A percentile compares a stretch with the other conserved stretches of the same genome.
These are phyloP conservation scores for Heliconius charithonia DNA, from an alignment of 2,888 invertebrate species.

Conservation along the genomic window DNA sequence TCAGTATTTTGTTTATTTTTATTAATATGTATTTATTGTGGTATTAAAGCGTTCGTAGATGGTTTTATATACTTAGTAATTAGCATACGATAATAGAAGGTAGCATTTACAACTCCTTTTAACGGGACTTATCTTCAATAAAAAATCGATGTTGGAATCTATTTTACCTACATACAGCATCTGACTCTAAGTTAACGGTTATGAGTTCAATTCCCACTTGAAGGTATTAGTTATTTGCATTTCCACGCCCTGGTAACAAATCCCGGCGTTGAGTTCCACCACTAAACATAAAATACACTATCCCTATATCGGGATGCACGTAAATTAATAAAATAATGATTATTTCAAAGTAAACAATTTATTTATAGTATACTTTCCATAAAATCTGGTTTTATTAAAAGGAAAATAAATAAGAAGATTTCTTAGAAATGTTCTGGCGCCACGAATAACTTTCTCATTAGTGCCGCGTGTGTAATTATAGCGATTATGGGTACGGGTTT, in stretches of 20 bases:
- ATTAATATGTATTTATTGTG: too few relatives aligned
- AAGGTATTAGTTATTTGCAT: neutral
- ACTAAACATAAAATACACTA: neutral
- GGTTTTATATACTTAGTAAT: too few relatives aligned
- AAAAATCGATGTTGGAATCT: too few relatives aligned
- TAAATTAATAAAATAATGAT: neutral
- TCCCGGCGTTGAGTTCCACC: neutral
- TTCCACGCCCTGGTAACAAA: neutral
- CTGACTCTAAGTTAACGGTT: too few relatives aligned
- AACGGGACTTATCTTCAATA: too few relatives aligned
- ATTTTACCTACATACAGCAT: too few relatives aligned
- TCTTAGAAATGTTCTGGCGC: slow-evolving; percentile 10
- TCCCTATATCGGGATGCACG: too few relatives aligned
- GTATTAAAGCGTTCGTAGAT: too few relatives aligned
- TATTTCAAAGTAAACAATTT: neutral
- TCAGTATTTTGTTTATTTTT: too few relatives aligned
- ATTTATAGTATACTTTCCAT: slow-evolving; percentile 14
- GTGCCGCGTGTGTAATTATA: neutral
- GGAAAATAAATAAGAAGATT: slow-evolving; percentile 2
- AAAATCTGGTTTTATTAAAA: neutral
- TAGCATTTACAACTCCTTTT: too few relatives aligned
- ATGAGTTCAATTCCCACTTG: neutral
- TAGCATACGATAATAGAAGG: too few relatives aligned
- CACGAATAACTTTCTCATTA: slow-evolving; percentile 17
- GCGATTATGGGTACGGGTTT: slow-evolving; percentile 15